Percentiles rank a stretch among this genome's conserved stretches.
Evolutionary conservation across 2,888 invertebrate species (phyloP).

Genomic region (Agapetus fuscipes): DNA sequence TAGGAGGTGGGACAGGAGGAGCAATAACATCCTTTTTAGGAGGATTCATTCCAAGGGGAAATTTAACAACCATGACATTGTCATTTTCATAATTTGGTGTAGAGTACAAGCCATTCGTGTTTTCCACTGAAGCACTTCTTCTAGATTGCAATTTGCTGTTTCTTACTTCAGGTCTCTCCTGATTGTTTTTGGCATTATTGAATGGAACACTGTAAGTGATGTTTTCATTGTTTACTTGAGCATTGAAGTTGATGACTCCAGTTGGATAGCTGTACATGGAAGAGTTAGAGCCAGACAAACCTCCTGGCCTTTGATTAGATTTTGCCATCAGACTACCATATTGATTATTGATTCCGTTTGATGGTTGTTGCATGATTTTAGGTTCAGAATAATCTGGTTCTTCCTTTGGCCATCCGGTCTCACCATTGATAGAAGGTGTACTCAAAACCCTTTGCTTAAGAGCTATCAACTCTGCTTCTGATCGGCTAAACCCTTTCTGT

Average conservation of each 20-base stretch:
- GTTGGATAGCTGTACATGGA: constrained; percentile 42
- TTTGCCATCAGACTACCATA: constrained; percentile 27
- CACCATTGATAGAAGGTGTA: constrained; percentile 44
- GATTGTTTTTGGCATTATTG: constrained; percentile 31
- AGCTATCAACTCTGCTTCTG: constrained; percentile 44
- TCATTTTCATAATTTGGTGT: constrained; percentile 35
- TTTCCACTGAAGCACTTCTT: constrained; percentile 29
- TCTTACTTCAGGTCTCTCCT: constrained; percentile 22
- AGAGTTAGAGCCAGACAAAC: constrained; percentile 43
- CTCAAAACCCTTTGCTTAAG: constrained; percentile 32
- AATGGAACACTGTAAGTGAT: constrained; percentile 38
- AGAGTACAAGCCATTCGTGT: constrained; percentile 9
- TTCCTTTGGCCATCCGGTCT: constrained; percentile 40
- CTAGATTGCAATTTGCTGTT: constrained; percentile 6
- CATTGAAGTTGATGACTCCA: constrained; percentile 45
- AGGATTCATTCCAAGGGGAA: constrained; percentile 40
- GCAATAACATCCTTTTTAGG: constrained; percentile 39
- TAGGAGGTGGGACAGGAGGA: constrained; percentile 73
- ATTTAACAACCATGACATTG: constrained; percentile 42
- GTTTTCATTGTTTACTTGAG: constrained; percentile 45
- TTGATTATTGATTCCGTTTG: constrained; percentile 35
- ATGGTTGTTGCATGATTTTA: constrained; percentile 13
- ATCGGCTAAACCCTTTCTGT: constrained; percentile 43
- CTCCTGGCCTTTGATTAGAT: constrained; percentile 26
- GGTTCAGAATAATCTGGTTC: constrained; percentile 24